These are phyloP conservation scores for Coracias cyanogaster DNA, from an alignment of 2,797 vertebrate genomes.

Conservation along the genomic window DNA sequence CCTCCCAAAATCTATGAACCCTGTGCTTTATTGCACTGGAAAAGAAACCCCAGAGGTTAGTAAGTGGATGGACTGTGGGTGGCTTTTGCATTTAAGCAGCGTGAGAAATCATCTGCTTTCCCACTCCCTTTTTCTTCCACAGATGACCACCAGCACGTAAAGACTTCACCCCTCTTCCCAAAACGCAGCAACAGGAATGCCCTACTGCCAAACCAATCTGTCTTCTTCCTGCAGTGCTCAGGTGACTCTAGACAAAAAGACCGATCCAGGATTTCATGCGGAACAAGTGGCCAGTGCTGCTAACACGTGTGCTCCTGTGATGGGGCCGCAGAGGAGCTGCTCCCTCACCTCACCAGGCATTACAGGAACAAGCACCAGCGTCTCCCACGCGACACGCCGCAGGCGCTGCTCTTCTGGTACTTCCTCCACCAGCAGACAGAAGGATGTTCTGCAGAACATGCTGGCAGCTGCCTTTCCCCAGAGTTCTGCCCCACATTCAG, in stretches of 20 bases:
- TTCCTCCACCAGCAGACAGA: neutral
- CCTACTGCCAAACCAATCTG: neutral
- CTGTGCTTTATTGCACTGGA: neutral
- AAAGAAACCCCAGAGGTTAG: too few species aligned
- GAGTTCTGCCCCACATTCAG: neutral
- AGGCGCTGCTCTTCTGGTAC: neutral
- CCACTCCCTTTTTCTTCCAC: neutral
- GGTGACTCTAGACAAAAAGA: neutral
- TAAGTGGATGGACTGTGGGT: neutral
- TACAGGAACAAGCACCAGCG: neutral
- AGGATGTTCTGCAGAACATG: neutral
- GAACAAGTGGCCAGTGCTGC: neutral
- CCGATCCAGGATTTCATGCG: neutral
- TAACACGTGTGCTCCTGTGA: neutral
- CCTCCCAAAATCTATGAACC: neutral
- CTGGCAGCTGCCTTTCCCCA: neutral
- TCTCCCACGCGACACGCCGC: rapidly evolving
- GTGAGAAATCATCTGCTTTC: neutral
- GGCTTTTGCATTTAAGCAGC: neutral
- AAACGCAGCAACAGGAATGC: neutral
- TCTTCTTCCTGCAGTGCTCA: neutral
- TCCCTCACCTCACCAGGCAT: neutral
- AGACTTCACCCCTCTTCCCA: neutral
- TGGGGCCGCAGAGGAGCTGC: neutral
- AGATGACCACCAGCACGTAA: neutral